Evolutionary conservation across 2,113 vertebrate species (phyloP), one percentile per base, ranked within the genome.

Genomic region (Actenoides lindsayi): DNA sequence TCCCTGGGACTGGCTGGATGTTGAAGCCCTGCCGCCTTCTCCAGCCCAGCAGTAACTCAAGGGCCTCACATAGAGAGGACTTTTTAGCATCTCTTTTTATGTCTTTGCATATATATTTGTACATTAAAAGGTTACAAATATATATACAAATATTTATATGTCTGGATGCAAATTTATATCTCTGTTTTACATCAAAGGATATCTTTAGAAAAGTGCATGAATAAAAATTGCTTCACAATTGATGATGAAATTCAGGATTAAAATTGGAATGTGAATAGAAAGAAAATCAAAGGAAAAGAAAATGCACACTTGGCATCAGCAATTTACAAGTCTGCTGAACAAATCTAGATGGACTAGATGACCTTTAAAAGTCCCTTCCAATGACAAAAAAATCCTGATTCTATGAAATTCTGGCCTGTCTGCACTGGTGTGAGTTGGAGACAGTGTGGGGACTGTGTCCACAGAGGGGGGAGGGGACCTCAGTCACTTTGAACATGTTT

Each of bases 191-290:
- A 48, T 5, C 5, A 33, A 62, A 74, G 4, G 4, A 13, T 6
- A 3, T 39, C 37, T n/a, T 70, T 78, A 11, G 25, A 23, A 16
- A 85, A 35, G 4, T 25, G 6, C 13, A 16, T 14, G 3, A 53
- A 70, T 67, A 11, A 67, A 85, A 80, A 44, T 33, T 0, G 11
- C 5, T 37, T 54, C 19, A 11, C 0, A 13, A 33, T 20, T 27
- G 8, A 16, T 12, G 3, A 25, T 31, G 1, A 65, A 39, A 56
- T 51, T 62, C 1, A 30, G 24, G 0, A 37, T 51, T 31, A n/a
- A 60, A 33, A 5, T 37, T 19, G 63, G n/a, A 80, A 59, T 5
- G 15, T 16, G 27, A 63, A 48, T 25, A 20, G 69, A 31, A 82
- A 39, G 31, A 10, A 68, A 54, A 56, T 28, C 7, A 63, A 31